These are phyloP conservation scores for Oithona nana DNA, from an alignment of 2,888 invertebrate species.

Conservation along the genomic window DNA sequence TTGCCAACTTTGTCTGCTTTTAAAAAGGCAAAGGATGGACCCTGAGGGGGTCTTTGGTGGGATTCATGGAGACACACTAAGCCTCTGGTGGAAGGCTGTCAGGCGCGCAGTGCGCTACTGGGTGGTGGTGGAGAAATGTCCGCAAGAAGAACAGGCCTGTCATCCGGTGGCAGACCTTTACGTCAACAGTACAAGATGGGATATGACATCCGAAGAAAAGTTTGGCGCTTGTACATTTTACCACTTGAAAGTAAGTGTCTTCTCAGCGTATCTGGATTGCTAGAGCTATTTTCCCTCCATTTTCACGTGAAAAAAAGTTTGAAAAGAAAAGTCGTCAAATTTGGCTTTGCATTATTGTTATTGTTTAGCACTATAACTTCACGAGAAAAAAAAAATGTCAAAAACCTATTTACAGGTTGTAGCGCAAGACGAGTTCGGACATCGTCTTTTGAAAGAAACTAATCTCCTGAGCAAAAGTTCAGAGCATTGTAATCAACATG, in stretches of 20 bases:
- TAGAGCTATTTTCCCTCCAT: no score
- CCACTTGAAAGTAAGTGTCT: not conserved
- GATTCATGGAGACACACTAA: slow-evolving; percentile 4
- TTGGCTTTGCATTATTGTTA: no score
- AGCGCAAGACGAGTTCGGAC: not conserved
- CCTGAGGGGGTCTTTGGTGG: not conserved
- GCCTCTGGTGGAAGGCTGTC: not conserved
- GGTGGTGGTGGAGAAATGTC: not conserved
- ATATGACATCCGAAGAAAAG: not conserved
- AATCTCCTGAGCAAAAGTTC: not conserved
- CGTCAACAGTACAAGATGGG: not conserved
- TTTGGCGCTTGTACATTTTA: slow-evolving; percentile 6
- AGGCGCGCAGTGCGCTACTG: not conserved
- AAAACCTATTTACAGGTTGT: no score
- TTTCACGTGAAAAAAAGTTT: no score
- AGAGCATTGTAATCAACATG: not conserved
- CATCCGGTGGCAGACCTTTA: not conserved
- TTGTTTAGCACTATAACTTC: no score
- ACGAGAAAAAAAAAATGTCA: no score
- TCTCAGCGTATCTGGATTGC: no score
- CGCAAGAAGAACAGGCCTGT: not conserved
- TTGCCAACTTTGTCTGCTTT: no score
- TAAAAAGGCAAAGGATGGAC: not conserved
- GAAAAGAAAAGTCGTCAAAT: no score
- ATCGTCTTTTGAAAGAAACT: not conserved